These are phyloP conservation scores for Caenorhabditis inopinata DNA, from an alignment of 1,140 invertebrate genomes.

Conservation along the genomic window DNA sequence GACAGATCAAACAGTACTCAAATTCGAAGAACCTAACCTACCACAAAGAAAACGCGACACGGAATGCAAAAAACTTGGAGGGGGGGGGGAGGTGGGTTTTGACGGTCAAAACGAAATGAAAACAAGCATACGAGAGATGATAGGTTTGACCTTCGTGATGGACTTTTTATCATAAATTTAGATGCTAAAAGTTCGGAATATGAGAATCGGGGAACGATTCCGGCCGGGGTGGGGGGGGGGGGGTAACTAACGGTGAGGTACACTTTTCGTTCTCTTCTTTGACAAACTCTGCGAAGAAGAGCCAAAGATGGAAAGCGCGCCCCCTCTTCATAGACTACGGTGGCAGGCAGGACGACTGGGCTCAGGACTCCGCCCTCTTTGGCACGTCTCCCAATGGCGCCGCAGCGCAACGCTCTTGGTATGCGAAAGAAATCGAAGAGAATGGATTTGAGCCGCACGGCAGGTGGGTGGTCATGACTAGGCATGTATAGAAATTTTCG, in stretches of 20 bases:
- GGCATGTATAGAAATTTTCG: no score
- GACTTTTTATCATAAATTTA: slow-evolving; percentile 9
- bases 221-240: no score
- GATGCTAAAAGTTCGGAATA: no score
- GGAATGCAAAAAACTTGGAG: neutral
- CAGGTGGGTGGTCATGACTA: no score
- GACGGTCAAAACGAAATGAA: neutral
- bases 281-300: neutral
- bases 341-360: neutral
- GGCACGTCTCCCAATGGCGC: neutral
- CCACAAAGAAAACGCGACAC: neutral
- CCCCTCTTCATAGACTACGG: no score
- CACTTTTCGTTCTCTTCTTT: no score
- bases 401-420: no score
- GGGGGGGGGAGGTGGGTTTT: neutral
- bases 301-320: no score
- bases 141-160: neutral
- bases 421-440: neutral
- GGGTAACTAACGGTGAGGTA: no score
- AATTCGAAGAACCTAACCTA: neutral
- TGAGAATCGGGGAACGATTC: no score
- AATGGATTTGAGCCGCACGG: no score
- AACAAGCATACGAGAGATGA: neutral
- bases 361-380: neutral
- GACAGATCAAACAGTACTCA: neutral